phyloP scores from a whole-genome alignment of 1,140 invertebrate genomes.

The Aphelinus certus region DNA sequence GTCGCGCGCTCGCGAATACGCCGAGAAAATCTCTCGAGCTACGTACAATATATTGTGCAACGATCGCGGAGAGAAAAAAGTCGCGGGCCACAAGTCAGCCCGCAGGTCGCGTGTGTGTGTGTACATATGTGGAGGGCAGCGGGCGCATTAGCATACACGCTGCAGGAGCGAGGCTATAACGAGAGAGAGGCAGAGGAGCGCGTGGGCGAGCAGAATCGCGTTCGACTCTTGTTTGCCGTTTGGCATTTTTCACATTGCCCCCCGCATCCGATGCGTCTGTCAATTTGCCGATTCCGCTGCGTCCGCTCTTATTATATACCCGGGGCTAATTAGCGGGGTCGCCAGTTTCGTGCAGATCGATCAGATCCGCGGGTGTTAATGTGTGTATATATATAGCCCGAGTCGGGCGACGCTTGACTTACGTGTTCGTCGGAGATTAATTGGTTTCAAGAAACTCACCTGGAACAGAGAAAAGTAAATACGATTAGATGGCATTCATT shows the following conservation, averaged over 20 bases:
- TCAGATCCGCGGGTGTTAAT: too few relatives aligned
- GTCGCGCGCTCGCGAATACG: not conserved
- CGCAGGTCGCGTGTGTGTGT: slow-evolving; percentile 1
- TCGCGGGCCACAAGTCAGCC: slow-evolving; percentile 12
- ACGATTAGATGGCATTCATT: not conserved
- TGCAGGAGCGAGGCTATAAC: not conserved
- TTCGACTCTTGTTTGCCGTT: slow-evolving; percentile 7
- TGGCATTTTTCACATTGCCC: slow-evolving; percentile 11
- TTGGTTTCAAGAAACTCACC: slow-evolving; percentile 7
- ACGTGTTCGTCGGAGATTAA: too few relatives aligned
- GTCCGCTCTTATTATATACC: too few relatives aligned
- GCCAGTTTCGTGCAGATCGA: too few relatives aligned
- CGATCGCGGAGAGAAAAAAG: too few relatives aligned
- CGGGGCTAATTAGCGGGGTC: too few relatives aligned
- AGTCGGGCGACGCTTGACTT: too few relatives aligned
- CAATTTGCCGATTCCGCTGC: slow-evolving; percentile 1
- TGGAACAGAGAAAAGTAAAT: slow-evolving; percentile 16
- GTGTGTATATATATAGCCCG: not conserved
- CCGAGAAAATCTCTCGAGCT: slow-evolving; percentile 1
- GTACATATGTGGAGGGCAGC: not conserved
- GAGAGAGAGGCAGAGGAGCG: not conserved
- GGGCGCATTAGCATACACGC: slow-evolving; percentile 23
- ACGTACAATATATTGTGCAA: not conserved
- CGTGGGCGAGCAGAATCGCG: not conserved
- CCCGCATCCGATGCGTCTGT: not conserved